phyloP scores from a whole-genome alignment of 2,113 vertebrate genomes.

The Psephotus haematonotus region DNA sequence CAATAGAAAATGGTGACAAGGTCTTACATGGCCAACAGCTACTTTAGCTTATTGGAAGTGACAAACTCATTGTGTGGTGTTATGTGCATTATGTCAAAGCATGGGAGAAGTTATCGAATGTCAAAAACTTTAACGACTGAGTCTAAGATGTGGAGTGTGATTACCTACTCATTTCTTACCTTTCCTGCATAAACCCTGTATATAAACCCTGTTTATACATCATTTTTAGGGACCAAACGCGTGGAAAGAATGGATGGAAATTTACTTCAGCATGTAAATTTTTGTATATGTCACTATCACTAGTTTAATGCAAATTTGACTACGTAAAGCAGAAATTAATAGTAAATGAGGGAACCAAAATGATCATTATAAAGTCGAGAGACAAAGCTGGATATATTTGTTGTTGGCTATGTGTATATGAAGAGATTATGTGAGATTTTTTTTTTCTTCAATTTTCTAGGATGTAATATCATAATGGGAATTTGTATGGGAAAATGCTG shows the following conservation, averaged over 20 bases:
- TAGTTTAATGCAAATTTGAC: not conserved
- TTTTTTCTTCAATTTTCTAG: not conserved
- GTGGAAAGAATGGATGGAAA: not conserved
- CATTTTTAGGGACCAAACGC: not conserved
- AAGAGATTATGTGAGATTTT: not conserved
- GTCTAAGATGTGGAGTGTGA: not conserved
- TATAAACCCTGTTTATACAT: not conserved
- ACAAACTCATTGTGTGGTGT: not conserved
- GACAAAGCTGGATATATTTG: not conserved
- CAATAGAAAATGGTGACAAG: not conserved
- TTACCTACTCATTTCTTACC: not conserved
- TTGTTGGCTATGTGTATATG: not conserved
- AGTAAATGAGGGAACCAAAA: not conserved
- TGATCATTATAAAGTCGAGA: not conserved
- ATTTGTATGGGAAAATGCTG: not conserved
- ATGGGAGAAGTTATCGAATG: not conserved
- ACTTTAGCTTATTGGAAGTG: not conserved
- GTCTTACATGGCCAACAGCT: not conserved
- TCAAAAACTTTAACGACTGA: not conserved
- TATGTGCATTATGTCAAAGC: not conserved
- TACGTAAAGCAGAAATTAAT: not conserved
- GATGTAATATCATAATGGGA: not conserved
- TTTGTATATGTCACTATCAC: too few species aligned
- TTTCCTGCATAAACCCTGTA: not conserved
- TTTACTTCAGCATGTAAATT: not conserved